These are phyloP conservation scores for Anneissia japonica DNA, from an alignment of 35 echinoderm and acorn worm species.

Conservation along the genomic window DNA sequence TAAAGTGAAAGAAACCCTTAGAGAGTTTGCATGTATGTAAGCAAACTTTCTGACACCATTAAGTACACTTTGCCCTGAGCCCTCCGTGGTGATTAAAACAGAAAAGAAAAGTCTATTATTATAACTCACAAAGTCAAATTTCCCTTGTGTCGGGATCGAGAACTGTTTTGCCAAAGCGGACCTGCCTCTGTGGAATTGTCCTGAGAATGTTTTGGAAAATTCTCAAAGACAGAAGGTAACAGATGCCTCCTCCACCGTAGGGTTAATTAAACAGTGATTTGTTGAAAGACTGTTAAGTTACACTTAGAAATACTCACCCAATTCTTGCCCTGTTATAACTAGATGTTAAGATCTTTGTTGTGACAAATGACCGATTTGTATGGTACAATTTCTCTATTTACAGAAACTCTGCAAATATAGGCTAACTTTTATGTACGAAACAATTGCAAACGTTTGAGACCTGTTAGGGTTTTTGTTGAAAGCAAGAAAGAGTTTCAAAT, in stretches of 20 bases:
- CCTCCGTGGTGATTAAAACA: background rate
- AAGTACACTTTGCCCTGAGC: background rate
- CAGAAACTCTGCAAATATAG: background rate
- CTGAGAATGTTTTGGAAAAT: background rate
- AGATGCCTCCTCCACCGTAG: background rate
- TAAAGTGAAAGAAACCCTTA: background rate
- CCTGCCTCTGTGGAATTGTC: background rate
- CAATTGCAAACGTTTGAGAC: background rate
- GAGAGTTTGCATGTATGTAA: background rate
- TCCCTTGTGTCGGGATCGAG: background rate
- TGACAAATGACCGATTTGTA: background rate
- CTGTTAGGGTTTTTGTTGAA: background rate
- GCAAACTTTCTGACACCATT: background rate
- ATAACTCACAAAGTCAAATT: background rate
- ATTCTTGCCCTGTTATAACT: background rate
- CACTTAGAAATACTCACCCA: background rate
- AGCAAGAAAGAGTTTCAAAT: background rate
- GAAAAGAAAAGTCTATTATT: background rate
- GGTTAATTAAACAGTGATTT: background rate
- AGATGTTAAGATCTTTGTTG: background rate
- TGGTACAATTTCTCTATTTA: background rate
- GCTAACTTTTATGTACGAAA: background rate
- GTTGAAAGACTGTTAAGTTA: background rate
- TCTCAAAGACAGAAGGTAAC: background rate
- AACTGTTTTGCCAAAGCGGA: background rate